These are phyloP conservation scores for Sminthurides aquaticus DNA, from an alignment of 2,888 invertebrate species.

Conservation along the genomic window DNA sequence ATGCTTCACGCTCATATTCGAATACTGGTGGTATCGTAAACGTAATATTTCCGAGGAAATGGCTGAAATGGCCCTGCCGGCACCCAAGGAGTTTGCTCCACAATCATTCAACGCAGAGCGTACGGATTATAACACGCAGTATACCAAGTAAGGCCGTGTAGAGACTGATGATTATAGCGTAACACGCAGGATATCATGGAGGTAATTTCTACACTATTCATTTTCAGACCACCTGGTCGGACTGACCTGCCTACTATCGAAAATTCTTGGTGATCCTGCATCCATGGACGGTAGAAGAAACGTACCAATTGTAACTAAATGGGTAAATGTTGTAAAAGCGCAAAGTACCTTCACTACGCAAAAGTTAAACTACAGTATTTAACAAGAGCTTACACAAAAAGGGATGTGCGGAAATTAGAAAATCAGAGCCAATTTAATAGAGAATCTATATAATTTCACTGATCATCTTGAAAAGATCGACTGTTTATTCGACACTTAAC, in stretches of 20 bases:
- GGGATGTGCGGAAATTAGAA: too few relatives aligned
- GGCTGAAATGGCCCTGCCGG: constrained; percentile 42
- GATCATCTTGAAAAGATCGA: too few relatives aligned
- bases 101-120: constrained; percentile 32
- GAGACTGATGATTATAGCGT: not conserved
- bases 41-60: constrained; percentile 42
- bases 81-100: constrained; percentile 38
- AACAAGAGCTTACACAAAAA: too few relatives aligned
- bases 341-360: too few relatives aligned
- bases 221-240: constrained; percentile 23
- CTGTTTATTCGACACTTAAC: too few relatives aligned
- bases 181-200: not conserved
- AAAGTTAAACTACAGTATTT: too few relatives aligned
- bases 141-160: constrained; percentile 35
- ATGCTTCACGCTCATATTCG: constrained; percentile 80
- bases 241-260: constrained; percentile 43
- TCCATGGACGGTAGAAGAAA: too few relatives aligned
- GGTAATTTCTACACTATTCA: not conserved
- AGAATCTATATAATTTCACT: too few relatives aligned
- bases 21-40: constrained; percentile 78
- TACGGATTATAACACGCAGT: constrained; percentile 43
- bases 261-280: constrained; percentile 38
- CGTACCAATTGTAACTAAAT: too few relatives aligned
- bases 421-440: too few relatives aligned
- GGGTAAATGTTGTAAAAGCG: too few relatives aligned